A percentile compares a stretch with the other conserved stretches of the same genome.
Evolutionary conservation across 2,797 vertebrate species (phyloP).

Genomic region (Eulemur mongoz): DNA sequence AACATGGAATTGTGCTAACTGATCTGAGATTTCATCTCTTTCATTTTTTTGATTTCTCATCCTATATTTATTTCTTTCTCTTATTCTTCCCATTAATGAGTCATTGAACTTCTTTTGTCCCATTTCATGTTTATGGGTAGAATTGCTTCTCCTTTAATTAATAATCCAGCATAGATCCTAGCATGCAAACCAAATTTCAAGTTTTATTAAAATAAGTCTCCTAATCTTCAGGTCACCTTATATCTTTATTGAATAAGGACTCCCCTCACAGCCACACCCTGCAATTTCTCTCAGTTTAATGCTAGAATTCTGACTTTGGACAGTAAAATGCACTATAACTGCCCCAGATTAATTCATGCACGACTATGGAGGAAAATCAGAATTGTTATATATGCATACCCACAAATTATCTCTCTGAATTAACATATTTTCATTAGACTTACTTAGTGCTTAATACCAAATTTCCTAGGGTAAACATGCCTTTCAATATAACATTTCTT

Average conservation of each 20-base stretch:
- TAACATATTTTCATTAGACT: background rate
- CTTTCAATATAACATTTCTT: background rate
- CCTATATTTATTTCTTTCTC: background rate
- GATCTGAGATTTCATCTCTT: background rate
- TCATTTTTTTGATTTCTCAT: background rate
- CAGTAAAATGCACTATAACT: background rate
- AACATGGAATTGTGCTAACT: background rate
- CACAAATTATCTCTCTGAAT: background rate
- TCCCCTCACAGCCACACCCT: background rate
- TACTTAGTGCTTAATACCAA: background rate
- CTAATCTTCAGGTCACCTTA: background rate
- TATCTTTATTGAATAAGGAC: background rate
- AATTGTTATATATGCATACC: background rate
- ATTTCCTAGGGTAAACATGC: slow-evolving; percentile 3
- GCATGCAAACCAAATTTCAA: background rate
- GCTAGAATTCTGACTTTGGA: background rate
- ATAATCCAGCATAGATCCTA: background rate
- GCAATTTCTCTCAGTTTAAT: background rate
- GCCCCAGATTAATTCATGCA: background rate
- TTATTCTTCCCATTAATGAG: background rate
- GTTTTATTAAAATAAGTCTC: slow-evolving; percentile 7
- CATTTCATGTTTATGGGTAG: background rate
- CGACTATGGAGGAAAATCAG: background rate
- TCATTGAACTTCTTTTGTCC: background rate
- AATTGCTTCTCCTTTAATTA: background rate